A percentile compares a stretch with the other conserved stretches of the same genome.
phyloP scores from a whole-genome alignment of 1,140 invertebrate species.

The Neotoxoptera formosana region DNA sequence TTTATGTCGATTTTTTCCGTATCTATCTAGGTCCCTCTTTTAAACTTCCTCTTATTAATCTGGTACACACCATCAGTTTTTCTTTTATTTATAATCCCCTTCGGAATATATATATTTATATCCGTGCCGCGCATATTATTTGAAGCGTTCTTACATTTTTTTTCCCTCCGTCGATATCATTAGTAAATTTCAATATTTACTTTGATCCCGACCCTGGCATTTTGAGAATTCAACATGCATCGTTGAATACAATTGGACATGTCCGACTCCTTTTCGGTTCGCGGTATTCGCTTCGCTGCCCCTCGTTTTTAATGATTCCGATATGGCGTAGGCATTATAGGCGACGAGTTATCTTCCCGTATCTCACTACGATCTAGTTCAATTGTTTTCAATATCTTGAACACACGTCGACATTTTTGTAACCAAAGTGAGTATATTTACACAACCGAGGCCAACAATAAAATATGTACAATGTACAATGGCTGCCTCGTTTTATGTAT shows the following conservation, averaged over 20 bases:
- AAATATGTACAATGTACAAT: not conserved
- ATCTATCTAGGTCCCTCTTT: constrained; percentile 40
- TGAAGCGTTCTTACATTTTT: constrained; percentile 20
- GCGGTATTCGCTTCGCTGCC: constrained; percentile 26
- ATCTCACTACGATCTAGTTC: constrained; percentile 18
- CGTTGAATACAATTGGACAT: constrained; percentile 46
- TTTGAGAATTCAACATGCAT: constrained; percentile 27
- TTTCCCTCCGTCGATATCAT: constrained; percentile 22
- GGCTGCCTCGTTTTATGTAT: not conserved
- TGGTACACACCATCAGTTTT: constrained; percentile 35
- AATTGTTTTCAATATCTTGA: constrained; percentile 43
- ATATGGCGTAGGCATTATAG: not conserved
- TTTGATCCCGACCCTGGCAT: constrained; percentile 27
- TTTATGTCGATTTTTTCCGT: constrained; percentile 45
- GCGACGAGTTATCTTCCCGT: constrained; percentile 10
- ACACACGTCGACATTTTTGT: not conserved
- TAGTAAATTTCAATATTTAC: constrained; percentile 55
- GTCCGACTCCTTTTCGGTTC: constrained; percentile 50
- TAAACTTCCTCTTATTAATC: constrained; percentile 36
- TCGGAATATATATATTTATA: not conserved
- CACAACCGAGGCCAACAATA: not conserved
- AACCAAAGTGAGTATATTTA: not conserved
- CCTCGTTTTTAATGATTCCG: constrained; percentile 40
- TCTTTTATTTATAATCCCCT: constrained; percentile 45
- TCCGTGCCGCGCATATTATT: not conserved